Conservation (phyloP, 2,797 vertebrate genomes). For the Acanthurus lineatus region DNA sequence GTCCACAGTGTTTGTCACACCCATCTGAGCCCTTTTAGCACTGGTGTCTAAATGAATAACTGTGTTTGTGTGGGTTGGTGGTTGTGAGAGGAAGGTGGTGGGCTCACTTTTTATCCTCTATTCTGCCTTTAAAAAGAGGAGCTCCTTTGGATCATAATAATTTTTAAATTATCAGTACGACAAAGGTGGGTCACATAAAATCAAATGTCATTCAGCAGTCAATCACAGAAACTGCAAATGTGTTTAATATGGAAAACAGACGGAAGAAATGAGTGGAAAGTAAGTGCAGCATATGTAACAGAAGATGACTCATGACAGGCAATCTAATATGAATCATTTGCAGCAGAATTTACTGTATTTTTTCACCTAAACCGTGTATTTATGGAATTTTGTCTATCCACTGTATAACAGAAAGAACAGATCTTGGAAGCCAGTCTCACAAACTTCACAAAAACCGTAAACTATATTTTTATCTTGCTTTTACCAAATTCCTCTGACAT, state of each 20-base stretch:
- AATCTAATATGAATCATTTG: too few relatives aligned
- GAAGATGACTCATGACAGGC: too few relatives aligned
- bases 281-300: neutral
- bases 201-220: neutral
- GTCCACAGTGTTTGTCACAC: slow-evolving; percentile 31
- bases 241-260: neutral
- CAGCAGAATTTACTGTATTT: neutral
- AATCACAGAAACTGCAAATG: neutral
- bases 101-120: slow-evolving; percentile 3
- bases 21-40: slow-evolving; percentile 16
- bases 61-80: slow-evolving; percentile 6
- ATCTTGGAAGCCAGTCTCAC: neutral
- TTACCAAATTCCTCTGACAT: slow-evolving; percentile 1
- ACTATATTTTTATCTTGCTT: neutral
- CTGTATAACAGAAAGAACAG: neutral
- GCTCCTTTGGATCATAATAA: neutral
- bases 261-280: neutral
- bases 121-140: neutral
- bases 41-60: slow-evolving; percentile 31
- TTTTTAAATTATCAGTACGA: neutral
- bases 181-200: too few relatives aligned
- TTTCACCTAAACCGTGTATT: neutral
- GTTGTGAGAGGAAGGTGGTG: neutral
- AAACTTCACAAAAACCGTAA: neutral
- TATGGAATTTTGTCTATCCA: neutral